phyloP scores from a whole-genome alignment of 1,140 invertebrate genomes.

The Camponotus pennsylvanicus region DNA sequence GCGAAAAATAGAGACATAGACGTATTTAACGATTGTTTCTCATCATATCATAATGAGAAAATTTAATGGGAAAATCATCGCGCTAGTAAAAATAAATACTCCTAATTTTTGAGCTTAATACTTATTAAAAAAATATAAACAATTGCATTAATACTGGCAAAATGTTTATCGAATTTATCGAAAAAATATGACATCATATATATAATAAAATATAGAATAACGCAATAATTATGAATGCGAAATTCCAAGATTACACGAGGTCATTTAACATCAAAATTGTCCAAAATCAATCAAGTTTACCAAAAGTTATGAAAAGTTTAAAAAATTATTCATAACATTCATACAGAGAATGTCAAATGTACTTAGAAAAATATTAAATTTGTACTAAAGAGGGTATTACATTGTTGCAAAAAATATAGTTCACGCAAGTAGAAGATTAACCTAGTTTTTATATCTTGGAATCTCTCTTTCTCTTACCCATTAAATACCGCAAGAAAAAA shows the following conservation, averaged over 20 bases:
- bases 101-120: background rate
- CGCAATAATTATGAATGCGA: background rate
- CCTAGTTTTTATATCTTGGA: background rate
- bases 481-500: background rate
- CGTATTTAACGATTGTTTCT: background rate
- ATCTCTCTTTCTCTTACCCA: background rate
- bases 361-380: background rate
- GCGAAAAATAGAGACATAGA: background rate
- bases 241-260: background rate
- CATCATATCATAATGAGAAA: background rate
- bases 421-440: background rate
- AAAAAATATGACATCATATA: background rate
- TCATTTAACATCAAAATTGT: background rate
- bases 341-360: background rate
- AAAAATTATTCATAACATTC: background rate
- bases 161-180: background rate
- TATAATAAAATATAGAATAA: background rate
- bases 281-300: background rate
- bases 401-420: background rate
- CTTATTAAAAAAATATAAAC: background rate
- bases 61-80: background rate
- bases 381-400: background rate
- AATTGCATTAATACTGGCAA: background rate
- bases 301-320: background rate
- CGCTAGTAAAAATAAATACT: background rate